Conservation (phyloP, 2,888 invertebrate genomes). For the Malachius bipustulatus region DNA sequence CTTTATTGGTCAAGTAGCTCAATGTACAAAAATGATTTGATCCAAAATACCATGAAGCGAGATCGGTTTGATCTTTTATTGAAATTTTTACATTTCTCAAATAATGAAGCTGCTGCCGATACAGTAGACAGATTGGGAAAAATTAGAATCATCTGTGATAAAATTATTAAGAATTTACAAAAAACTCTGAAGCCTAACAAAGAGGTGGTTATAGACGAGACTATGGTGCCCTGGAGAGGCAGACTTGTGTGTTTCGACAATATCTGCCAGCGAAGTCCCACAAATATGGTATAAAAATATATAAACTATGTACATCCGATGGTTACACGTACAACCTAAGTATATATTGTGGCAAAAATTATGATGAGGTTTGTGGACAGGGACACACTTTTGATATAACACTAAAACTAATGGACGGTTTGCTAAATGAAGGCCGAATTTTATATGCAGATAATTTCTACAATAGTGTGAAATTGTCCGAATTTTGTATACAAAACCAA, state of each 20-base stretch:
- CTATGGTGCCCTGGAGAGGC: constrained; percentile 6
- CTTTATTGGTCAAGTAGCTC: no score
- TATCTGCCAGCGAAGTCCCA: constrained; percentile 5
- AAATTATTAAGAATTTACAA: not conserved
- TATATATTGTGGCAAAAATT: constrained; percentile 3
- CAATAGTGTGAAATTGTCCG: constrained; percentile 10
- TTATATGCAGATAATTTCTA: constrained; percentile 14
- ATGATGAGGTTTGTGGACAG: not conserved
- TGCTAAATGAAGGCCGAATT: constrained; percentile 7
- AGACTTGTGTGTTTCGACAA: constrained; percentile 5
- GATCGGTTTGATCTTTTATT: no score
- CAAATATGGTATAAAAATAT: constrained; percentile 5
- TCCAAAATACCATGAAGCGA: no score
- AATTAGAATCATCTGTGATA: not conserved
- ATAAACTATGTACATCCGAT: constrained; percentile 4
- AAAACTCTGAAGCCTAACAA: not conserved
- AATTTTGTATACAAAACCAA: not conserved
- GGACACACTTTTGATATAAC: constrained; percentile 6
- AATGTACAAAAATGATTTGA: no score
- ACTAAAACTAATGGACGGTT: constrained; percentile 5
- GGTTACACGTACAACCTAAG: constrained; percentile 4
- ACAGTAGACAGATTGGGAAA: constrained; percentile 4
- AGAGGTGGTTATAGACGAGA: constrained; percentile 6
- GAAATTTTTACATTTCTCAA: no score
- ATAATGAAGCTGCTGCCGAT: no score